phyloP scores from a whole-genome alignment of 2,113 vertebrate species.

The Syngnathus scovelli region DNA sequence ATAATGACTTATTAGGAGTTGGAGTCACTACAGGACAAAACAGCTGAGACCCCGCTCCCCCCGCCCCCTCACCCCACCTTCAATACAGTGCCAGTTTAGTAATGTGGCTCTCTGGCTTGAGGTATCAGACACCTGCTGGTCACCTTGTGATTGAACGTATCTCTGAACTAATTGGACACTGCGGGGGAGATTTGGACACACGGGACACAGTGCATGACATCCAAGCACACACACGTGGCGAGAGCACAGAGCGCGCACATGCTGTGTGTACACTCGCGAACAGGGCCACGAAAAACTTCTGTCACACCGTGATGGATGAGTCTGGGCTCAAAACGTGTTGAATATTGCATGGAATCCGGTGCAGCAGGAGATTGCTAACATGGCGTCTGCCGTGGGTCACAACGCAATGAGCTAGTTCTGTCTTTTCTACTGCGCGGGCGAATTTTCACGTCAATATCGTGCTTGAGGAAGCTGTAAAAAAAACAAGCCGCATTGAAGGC shows the following conservation, averaged over 20 bases:
- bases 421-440: conserved; percentile 12
- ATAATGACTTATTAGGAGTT: conserved; percentile 5
- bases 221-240: conserved; percentile 1
- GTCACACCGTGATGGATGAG: conserved; percentile 47
- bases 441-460: not conserved
- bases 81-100: conserved; percentile 41
- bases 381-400: conserved; percentile 27
- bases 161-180: conserved; percentile 62
- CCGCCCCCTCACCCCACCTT: not conserved
- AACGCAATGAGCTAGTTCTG: conserved; percentile 52
- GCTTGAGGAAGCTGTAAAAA: not conserved
- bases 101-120: conserved; percentile 44
- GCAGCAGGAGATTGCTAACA: conserved; percentile 26
- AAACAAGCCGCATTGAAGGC: not conserved
- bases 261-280: conserved; percentile 1
- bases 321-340: conserved; percentile 43
- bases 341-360: conserved; percentile 51
- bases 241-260: conserved; percentile 1
- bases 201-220: conserved; percentile 22
- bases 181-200: conserved; percentile 49
- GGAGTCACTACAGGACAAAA: conserved; percentile 28
- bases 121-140: conserved; percentile 59
- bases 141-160: conserved; percentile 59
- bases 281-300: conserved; percentile 8
- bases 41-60: conserved; percentile 26